A percentile compares a stretch with the other conserved stretches of the same genome.
These are phyloP conservation scores for Andrena hattorfiana DNA, from an alignment of 2,888 invertebrate species.

Conservation along the genomic window DNA sequence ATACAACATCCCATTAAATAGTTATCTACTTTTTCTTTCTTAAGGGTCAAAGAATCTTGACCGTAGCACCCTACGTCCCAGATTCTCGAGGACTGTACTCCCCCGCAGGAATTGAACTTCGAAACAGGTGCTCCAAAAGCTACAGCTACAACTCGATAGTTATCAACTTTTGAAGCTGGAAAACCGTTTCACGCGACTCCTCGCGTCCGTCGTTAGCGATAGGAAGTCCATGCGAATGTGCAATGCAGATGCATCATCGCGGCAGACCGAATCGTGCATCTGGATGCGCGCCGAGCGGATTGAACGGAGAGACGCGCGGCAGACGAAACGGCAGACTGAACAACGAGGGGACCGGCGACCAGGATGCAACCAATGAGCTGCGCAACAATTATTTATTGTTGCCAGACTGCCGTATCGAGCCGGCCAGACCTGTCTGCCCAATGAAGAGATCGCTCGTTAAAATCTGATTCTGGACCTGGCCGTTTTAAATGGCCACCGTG, in stretches of 20 bases:
- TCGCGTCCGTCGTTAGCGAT: neutral
- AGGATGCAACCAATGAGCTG: slow-evolving; percentile 84
- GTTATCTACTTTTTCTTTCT: no score
- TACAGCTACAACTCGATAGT: no score
- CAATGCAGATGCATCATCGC: neutral
- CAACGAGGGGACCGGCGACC: slow-evolving; percentile 80
- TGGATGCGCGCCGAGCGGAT: slow-evolving; percentile 56
- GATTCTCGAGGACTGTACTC: no score
- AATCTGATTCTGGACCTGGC: slow-evolving; percentile 49
- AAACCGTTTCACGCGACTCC: neutral
- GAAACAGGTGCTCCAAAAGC: no score
- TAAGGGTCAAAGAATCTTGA: no score
- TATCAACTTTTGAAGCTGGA: no score
- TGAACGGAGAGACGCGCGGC: slow-evolving; percentile 74
- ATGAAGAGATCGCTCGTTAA: slow-evolving; percentile 74
- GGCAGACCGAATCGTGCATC: neutral
- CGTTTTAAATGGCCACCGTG: slow-evolving; percentile 41
- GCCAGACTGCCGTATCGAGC: slow-evolving; percentile 74
- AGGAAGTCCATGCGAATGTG: neutral
- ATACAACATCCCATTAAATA: no score
- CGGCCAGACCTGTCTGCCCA: slow-evolving; percentile 71
- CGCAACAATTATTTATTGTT: slow-evolving; percentile 84
- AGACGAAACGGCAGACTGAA: slow-evolving; percentile 79
- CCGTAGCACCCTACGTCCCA: no score
- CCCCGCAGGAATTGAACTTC: no score